Evolutionary conservation across 2,797 vertebrate species (phyloP).

Genomic region (Gastrophryne carolinensis): DNA sequence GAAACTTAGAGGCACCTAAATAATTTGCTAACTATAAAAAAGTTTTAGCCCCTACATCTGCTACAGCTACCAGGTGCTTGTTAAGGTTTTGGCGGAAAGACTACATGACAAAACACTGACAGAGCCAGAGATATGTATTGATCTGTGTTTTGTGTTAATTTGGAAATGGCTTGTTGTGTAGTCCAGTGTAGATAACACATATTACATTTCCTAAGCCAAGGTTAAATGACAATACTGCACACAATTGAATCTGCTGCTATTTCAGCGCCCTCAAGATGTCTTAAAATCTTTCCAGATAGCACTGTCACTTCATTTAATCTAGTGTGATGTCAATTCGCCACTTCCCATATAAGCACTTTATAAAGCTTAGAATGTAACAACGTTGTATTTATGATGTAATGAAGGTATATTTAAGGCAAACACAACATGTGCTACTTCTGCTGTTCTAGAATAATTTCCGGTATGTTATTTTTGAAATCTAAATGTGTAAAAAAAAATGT

Average conservation of each 20-base stretch:
- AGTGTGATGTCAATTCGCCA: background rate
- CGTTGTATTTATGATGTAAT: background rate
- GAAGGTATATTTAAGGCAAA: background rate
- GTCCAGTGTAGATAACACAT: background rate
- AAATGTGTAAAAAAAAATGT: background rate
- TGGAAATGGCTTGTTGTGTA: background rate
- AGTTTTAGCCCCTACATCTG: background rate
- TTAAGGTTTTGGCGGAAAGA: background rate
- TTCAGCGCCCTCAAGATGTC: background rate
- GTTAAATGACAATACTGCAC: background rate
- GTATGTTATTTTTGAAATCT: background rate
- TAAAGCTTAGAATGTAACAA: background rate
- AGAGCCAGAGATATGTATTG: background rate
- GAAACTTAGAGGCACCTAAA: constrained; percentile 7
- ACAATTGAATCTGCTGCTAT: background rate
- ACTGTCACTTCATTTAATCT: background rate
- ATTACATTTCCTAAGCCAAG: background rate
- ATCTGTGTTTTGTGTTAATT: background rate
- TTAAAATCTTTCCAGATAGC: background rate
- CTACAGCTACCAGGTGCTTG: constrained; percentile 15
- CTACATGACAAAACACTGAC: background rate
- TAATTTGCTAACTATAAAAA: background rate
- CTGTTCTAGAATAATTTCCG: background rate
- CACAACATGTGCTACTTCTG: background rate
- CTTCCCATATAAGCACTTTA: constrained; percentile 2